These are phyloP conservation scores for Teleiodes luculella DNA, from an alignment of 2,888 invertebrate genomes.

Conservation along the genomic window DNA sequence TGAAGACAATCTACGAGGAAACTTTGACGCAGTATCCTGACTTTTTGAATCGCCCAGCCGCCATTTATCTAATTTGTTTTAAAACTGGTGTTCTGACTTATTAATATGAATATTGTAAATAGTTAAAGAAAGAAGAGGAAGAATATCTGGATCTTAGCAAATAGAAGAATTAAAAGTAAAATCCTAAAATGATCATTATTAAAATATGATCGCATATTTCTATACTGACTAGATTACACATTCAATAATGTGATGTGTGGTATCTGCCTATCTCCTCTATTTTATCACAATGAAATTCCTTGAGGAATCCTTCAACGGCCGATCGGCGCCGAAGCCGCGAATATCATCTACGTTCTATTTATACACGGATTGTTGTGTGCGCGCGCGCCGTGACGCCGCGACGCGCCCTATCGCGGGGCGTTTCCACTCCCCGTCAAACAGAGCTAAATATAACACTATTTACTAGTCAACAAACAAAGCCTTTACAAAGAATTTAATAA, in stretches of 20 bases:
- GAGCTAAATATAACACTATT: conserved; percentile 34
- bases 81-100: no score
- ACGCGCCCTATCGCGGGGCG: conserved; percentile 23
- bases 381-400: background rate
- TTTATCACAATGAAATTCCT: background rate
- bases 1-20: no score
- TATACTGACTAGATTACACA: no score
- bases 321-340: background rate
- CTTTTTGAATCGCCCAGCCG: no score
- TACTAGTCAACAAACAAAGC: conserved; percentile 18
- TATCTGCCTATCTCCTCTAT: background rate
- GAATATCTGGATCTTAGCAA: no score
- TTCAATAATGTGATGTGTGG: background rate
- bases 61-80: no score
- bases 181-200: no score
- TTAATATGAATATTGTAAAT: no score
- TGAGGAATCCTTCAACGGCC: background rate
- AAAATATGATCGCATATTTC: no score
- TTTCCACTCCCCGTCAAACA: conserved; percentile 48
- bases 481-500: background rate
- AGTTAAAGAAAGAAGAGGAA: no score
- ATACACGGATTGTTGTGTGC: conserved; percentile 15
- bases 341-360: conserved; percentile 11
- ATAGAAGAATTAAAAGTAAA: no score
- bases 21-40: no score